These are phyloP conservation scores for Ommatoiulus sabulosus DNA, from an alignment of 2,888 invertebrate species.

Conservation along the genomic window DNA sequence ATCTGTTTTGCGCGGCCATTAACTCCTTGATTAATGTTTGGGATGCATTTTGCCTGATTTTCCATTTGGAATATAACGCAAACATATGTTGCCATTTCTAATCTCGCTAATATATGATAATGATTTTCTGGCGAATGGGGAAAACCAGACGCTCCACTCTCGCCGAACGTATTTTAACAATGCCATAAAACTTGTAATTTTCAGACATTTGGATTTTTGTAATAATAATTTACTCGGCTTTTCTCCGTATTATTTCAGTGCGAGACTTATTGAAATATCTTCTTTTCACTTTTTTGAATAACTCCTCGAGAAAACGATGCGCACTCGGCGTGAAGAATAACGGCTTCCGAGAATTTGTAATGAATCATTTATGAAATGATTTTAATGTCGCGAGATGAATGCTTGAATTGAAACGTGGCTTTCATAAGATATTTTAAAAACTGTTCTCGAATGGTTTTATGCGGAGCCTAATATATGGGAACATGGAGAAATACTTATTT, in stretches of 20 bases:
- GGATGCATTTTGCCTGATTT: constrained; percentile 2
- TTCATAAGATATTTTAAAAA: neutral
- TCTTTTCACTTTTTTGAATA: no score
- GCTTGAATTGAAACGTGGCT: neutral
- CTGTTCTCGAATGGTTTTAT: neutral
- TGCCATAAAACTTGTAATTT: no score
- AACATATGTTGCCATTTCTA: constrained; percentile 50
- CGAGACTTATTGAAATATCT: no score
- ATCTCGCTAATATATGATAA: constrained; percentile 44
- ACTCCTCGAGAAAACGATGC: neutral
- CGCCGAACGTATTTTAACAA: no score
- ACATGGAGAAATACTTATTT: neutral
- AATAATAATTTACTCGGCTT: no score
- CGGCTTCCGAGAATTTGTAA: neutral
- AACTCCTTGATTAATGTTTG: constrained; percentile 47
- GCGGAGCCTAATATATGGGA: neutral
- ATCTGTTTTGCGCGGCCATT: constrained; percentile 42
- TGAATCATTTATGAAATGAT: neutral
- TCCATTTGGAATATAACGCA: constrained; percentile 50
- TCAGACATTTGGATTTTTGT: no score
- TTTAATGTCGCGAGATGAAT: neutral
- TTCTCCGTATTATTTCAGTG: no score
- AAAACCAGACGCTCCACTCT: no score
- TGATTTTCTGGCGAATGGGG: neutral
- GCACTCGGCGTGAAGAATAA: neutral